Percentiles rank a stretch among this genome's conserved stretches.
These are phyloP conservation scores for Nanorana parkeri DNA, from an alignment of 2,113 vertebrate species.

Conservation along the genomic window DNA sequence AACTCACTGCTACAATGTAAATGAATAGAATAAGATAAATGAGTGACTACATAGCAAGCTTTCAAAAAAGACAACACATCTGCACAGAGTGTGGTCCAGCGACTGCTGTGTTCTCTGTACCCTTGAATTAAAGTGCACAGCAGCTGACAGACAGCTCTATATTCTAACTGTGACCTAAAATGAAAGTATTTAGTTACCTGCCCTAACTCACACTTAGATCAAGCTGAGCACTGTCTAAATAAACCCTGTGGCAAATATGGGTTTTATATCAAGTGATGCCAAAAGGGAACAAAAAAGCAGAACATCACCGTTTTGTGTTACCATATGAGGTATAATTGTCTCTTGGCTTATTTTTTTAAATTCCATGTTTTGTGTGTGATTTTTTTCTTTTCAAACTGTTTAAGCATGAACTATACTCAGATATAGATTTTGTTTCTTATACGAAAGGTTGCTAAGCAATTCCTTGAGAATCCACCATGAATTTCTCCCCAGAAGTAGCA, in stretches of 20 bases:
- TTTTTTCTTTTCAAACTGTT: too few species aligned
- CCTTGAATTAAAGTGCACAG: slow-evolving; percentile 47
- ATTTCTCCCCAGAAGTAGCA: too few species aligned
- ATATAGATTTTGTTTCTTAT: too few species aligned
- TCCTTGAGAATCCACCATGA: too few species aligned
- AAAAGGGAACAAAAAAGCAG: not conserved
- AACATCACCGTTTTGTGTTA: not conserved
- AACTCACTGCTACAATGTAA: not conserved
- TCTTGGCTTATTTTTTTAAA: not conserved
- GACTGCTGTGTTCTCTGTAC: slow-evolving; percentile 25
- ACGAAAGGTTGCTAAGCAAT: too few species aligned
- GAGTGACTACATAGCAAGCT: not conserved
- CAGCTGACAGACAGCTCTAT: slow-evolving; percentile 29
- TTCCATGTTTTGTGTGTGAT: too few species aligned
- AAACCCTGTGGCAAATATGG: slow-evolving; percentile 11
- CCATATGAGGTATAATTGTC: too few species aligned
- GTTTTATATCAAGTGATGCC: slow-evolving; percentile 6
- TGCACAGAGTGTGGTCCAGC: slow-evolving; percentile 26
- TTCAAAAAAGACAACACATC: slow-evolving; percentile 15
- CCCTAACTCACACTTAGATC: slow-evolving; percentile 38
- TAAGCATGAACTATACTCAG: too few species aligned
- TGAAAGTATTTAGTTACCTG: slow-evolving; percentile 44
- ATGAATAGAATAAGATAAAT: slow-evolving; percentile 24
- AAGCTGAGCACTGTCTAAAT: slow-evolving; percentile 41
- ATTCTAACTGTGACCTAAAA: slow-evolving; percentile 43